A percentile compares a stretch with the other conserved stretches of the same genome.
phyloP scores from a whole-genome alignment of 1,140 invertebrate species.

The Cheumatopsyche charites region DNA sequence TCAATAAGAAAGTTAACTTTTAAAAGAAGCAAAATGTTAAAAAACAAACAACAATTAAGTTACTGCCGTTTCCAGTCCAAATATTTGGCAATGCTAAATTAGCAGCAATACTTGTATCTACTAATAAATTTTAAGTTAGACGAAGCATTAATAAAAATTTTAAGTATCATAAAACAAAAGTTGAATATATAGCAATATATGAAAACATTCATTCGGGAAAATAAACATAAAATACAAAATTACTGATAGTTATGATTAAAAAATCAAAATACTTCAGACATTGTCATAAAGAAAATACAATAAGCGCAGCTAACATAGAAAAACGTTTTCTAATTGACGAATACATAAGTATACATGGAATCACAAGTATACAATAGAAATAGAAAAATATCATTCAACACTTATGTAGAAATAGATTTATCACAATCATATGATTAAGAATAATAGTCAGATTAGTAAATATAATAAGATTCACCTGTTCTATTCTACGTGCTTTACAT shows the following conservation, averaged over 20 bases:
- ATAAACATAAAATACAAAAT: neutral
- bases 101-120: neutral
- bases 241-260: neutral
- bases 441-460: no score
- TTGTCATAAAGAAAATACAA: neutral
- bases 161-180: neutral
- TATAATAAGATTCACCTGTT: no score
- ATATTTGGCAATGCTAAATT: conserved; percentile 8
- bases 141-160: conserved; percentile 14
- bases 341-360: neutral
- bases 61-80: conserved; percentile 4
- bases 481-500: no score
- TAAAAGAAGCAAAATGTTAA: neutral
- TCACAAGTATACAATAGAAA: neutral
- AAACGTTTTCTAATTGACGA: neutral
- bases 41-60: neutral
- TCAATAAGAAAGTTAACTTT: neutral
- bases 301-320: neutral
- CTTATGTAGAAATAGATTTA: neutral
- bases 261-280: neutral
- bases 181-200: no score
- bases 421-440: conserved; percentile 9
- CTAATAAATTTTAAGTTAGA: neutral
- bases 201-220: no score
- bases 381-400: conserved; percentile 17